These are phyloP conservation scores for Miniopterus natalensis DNA, from an alignment of 2,113 vertebrate genomes.

Conservation along the genomic window DNA sequence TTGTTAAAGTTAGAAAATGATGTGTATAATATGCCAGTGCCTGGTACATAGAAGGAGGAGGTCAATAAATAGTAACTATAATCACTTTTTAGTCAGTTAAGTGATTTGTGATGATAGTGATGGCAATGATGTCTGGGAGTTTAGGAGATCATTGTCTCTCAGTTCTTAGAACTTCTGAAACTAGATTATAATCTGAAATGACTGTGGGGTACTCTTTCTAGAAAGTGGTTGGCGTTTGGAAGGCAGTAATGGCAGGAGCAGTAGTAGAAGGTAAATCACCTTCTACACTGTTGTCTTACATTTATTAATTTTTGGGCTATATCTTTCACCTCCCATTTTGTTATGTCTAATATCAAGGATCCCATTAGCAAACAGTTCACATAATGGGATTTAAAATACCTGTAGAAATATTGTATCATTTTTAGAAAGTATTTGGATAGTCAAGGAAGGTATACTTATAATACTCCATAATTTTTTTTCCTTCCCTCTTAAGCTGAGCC, in stretches of 20 bases:
- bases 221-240: constrained; percentile 50
- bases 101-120: neutral
- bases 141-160: constrained; percentile 6
- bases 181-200: constrained; percentile 26
- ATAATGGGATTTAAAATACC: constrained; percentile 43
- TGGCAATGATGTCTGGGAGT: neutral
- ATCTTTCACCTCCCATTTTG: constrained; percentile 27
- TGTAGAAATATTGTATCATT: constrained; percentile 33
- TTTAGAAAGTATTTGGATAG: constrained; percentile 57
- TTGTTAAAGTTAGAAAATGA: constrained; percentile 44
- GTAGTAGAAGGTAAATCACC: constrained; percentile 24
- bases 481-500: constrained; percentile 92
- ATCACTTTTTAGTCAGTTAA: constrained; percentile 20
- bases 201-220: neutral
- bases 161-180: constrained; percentile 43
- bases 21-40: neutral
- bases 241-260: neutral
- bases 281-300: neutral
- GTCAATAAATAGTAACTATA: constrained; percentile 34
- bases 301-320: neutral
- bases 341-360: constrained; percentile 14
- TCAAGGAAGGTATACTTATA: constrained; percentile 62
- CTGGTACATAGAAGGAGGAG: neutral
- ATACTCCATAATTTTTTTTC: constrained; percentile 48
- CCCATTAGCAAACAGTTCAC: neutral